Conservation (phyloP, 1,140 invertebrate genomes). For the Subanguina moxae region DNA sequence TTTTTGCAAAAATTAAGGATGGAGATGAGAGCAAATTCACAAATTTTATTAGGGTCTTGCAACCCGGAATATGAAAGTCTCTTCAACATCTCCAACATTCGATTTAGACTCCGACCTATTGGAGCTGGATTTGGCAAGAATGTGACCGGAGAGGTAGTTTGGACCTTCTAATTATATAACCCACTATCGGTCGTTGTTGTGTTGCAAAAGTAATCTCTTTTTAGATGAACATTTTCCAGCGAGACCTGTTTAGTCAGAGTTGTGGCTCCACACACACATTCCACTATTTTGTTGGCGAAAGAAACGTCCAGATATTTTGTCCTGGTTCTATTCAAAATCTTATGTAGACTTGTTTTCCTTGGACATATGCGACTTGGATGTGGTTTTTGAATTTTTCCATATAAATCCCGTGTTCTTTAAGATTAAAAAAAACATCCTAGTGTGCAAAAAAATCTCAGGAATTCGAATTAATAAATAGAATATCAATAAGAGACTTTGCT, state of each 20-base stretch:
- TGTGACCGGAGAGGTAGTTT: slow-evolving; percentile 25
- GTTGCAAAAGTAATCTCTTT: background rate
- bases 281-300: slow-evolving; percentile 12
- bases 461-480: no score
- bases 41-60: background rate
- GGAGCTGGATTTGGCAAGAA: slow-evolving; percentile 32
- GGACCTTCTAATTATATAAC: no score
- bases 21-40: slow-evolving; percentile 23
- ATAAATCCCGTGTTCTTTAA: no score
- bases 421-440: no score
- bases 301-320: slow-evolving; percentile 8
- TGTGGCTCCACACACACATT: background rate
- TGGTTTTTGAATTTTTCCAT: no score
- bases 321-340: slow-evolving; percentile 5
- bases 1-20: slow-evolving; percentile 12
- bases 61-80: slow-evolving; percentile 6
- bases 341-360: background rate
- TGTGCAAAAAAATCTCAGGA: no score
- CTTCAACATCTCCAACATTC: slow-evolving; percentile 8
- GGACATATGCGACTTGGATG: no score
- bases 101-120: slow-evolving; percentile 17
- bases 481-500: no score
- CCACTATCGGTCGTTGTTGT: no score
- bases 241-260: background rate
- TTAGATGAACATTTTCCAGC: slow-evolving; percentile 3